A percentile compares a stretch with the other conserved stretches of the same genome.
Conservation (phyloP, 1,140 invertebrate species). For the Metopolophium dirhodum region DNA sequence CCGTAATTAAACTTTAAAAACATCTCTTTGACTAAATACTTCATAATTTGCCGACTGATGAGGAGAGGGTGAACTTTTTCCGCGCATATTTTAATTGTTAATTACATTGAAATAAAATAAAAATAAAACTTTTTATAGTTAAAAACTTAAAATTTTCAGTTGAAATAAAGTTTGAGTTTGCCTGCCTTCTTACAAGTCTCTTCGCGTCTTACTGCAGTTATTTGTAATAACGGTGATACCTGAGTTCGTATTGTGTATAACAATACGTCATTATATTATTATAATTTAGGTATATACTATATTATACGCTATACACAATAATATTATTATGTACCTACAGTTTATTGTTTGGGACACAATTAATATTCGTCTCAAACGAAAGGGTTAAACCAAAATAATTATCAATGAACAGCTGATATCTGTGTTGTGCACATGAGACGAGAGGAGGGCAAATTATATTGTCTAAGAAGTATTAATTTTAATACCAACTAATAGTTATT, state of each 20-base stretch:
- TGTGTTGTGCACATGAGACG: not conserved
- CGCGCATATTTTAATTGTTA: not conserved
- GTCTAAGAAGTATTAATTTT: not conserved
- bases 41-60: not conserved
- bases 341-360: not conserved
- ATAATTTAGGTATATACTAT: too few relatives aligned
- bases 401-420: not conserved
- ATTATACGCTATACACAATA: too few relatives aligned
- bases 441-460: not conserved
- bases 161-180: not conserved
- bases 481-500: not conserved
- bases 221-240: too few relatives aligned
- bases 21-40: not conserved
- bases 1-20: not conserved
- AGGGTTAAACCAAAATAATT: not conserved
- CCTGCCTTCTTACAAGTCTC: too few relatives aligned
- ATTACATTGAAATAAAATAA: conserved; percentile 4
- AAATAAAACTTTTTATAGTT: conserved; percentile 13
- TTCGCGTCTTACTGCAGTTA: too few relatives aligned
- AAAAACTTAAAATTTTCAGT: not conserved
- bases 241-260: too few relatives aligned
- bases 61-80: not conserved
- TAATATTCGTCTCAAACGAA: not conserved
- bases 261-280: too few relatives aligned
- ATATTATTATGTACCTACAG: too few relatives aligned